Percentiles rank a stretch among this genome's conserved stretches.
These are phyloP conservation scores for Premnoplex brunnescens DNA, from an alignment of 2,797 vertebrate genomes.

Conservation along the genomic window DNA sequence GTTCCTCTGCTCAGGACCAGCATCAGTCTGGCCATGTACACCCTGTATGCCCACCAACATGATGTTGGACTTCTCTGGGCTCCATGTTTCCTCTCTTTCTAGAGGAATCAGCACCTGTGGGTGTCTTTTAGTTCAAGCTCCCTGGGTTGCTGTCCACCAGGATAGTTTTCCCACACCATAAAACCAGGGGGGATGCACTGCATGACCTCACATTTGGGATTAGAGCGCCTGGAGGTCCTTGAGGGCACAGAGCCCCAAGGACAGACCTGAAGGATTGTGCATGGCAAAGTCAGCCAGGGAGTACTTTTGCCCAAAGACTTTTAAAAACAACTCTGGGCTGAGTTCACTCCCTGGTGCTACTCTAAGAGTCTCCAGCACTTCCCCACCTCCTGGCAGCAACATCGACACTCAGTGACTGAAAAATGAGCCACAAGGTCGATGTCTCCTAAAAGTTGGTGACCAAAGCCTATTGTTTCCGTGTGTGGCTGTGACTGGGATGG, in stretches of 20 bases:
- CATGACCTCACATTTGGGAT: background rate
- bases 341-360: background rate
- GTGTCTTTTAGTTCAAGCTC: background rate
- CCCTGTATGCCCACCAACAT: background rate
- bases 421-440: background rate
- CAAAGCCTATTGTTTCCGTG: background rate
- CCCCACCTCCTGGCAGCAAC: background rate
- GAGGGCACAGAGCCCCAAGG: background rate
- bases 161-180: background rate
- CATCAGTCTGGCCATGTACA: background rate
- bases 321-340: background rate
- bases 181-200: background rate
- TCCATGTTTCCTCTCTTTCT: background rate
- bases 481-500: background rate
- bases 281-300: accelerated
- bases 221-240: background rate
- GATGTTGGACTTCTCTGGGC: background rate
- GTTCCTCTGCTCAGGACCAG: background rate
- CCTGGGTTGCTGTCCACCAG: accelerated
- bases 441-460: background rate
- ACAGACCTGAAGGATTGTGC: background rate
- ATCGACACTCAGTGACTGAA: background rate
- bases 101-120: background rate
- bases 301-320: background rate
- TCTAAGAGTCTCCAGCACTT: background rate